Evolutionary conservation across 2,888 invertebrate species (phyloP).

Genomic region (Zootermopsis nevadensis): DNA sequence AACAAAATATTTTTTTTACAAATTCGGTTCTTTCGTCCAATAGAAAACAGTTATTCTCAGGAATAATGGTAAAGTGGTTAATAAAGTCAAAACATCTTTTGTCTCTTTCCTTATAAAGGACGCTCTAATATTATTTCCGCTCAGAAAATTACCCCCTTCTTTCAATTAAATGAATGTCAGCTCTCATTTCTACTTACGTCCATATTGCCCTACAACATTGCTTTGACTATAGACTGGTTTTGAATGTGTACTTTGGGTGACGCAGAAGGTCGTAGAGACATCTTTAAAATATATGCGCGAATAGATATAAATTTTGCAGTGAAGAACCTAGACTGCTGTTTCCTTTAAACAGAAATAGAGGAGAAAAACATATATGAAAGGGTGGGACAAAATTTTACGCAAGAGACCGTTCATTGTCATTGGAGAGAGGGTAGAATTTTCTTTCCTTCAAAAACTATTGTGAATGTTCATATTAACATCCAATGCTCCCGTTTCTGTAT

Average conservation of each 20-base stretch:
- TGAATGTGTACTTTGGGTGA: constrained; percentile 10
- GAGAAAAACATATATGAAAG: not conserved
- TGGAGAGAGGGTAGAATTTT: not conserved
- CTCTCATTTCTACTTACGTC: not conserved
- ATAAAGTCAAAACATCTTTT: no score
- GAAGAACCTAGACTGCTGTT: not conserved
- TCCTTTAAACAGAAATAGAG: not conserved
- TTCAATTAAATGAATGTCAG: not conserved
- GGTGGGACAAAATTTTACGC: constrained; percentile 8
- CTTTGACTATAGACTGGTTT: not conserved
- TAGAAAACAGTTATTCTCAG: no score
- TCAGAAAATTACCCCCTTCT: not conserved
- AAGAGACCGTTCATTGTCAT: constrained; percentile 2
- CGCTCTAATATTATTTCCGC: not conserved
- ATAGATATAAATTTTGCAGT: constrained; percentile 1
- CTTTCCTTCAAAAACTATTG: not conserved
- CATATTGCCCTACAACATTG: not conserved
- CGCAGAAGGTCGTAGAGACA: constrained; percentile 11
- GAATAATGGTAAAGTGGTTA: no score
- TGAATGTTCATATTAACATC: not conserved
- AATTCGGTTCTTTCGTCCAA: no score
- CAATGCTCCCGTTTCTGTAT: not conserved
- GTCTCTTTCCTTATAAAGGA: no score
- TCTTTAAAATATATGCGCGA: constrained; percentile 12
- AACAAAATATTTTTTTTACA: no score